Conservation (phyloP, 1,140 invertebrate species). For the Caenorhabditis remanei region DNA sequence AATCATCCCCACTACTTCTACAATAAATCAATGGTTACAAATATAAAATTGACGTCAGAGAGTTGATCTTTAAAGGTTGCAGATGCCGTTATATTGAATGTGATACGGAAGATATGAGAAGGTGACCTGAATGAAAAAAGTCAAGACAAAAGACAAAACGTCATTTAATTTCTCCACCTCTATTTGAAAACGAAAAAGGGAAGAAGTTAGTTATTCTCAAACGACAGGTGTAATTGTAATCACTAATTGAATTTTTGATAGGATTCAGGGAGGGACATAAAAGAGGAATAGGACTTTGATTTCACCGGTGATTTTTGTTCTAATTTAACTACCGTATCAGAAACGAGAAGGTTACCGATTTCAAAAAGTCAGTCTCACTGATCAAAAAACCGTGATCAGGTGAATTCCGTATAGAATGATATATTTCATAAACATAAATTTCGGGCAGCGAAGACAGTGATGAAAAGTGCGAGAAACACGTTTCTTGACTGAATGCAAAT, state of each 20-base stretch:
- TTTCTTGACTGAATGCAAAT: conserved; percentile 1
- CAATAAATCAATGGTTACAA: conserved; percentile 25
- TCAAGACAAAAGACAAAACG: not conserved
- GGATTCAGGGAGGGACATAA: not conserved
- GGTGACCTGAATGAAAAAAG: not conserved
- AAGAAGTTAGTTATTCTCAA: not conserved
- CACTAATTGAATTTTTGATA: conserved; percentile 31
- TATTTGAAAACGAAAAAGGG: too few species aligned
- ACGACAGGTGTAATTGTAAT: conserved; percentile 14
- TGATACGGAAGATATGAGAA: not conserved
- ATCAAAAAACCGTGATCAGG: not conserved
- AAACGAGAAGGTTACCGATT: not conserved
- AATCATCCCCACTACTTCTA: not conserved
- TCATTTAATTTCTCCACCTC: not conserved
- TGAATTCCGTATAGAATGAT: not conserved
- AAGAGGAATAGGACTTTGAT: not conserved
- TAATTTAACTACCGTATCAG: conserved; percentile 6
- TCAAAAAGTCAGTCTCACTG: not conserved
- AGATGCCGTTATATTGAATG: not conserved
- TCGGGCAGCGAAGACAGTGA: not conserved
- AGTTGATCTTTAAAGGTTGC: conserved; percentile 10
- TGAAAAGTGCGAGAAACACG: conserved; percentile 11
- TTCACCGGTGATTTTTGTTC: not conserved
- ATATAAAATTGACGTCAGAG: not conserved
- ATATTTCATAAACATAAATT: not conserved